Percentiles rank a stretch among this genome's conserved stretches.
Conservation (phyloP, 2,797 vertebrate species). For the Sebastes itinus region DNA sequence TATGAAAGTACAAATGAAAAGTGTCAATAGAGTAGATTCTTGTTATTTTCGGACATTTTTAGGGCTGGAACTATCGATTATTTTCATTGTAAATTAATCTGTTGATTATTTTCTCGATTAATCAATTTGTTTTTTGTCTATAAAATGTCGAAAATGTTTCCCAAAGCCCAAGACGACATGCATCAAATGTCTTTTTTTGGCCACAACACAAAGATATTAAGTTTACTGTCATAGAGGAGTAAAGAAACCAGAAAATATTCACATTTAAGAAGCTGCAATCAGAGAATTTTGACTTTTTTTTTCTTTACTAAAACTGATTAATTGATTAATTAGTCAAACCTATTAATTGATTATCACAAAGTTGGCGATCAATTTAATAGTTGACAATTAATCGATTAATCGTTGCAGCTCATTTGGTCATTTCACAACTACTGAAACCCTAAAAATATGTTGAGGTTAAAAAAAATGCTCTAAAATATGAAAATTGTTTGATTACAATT, state of each 20-base stretch:
- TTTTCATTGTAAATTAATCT: not conserved
- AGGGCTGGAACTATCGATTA: too few relatives aligned
- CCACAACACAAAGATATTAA: not conserved
- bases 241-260: not conserved
- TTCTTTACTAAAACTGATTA: too few relatives aligned
- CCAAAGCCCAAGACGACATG: not conserved
- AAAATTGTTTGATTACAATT: not conserved
- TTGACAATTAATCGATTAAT: too few relatives aligned
- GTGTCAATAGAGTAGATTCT: not conserved
- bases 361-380: not conserved
- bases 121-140: accelerated
- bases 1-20: not conserved
- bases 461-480: not conserved
- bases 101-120: not conserved
- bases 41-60: too few relatives aligned
- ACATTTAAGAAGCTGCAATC: not conserved
- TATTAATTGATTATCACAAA: not conserved
- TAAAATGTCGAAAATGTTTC: not conserved
- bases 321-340: too few relatives aligned
- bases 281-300: too few relatives aligned
- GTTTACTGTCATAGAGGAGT: not conserved
- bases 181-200: not conserved
- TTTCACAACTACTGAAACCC: not conserved
- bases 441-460: not conserved
- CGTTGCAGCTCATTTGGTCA: not conserved